phyloP scores from a whole-genome alignment of 35 echinoderm and acorn worm species.

The Anneissia japonica region DNA sequence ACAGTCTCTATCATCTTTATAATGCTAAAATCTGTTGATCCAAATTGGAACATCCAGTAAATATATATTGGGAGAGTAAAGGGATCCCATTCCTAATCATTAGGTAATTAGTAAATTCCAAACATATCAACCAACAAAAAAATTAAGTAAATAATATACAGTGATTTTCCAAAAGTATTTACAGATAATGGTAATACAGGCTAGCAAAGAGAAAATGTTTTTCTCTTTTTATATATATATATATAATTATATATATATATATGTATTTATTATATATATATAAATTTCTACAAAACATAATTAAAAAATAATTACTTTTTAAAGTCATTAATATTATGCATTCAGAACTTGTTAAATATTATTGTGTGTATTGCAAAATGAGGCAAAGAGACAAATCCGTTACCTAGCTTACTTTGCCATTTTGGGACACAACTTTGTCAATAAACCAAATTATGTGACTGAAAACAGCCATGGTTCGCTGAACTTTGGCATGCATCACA shows the following conservation, averaged over 20 bases:
- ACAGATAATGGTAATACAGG: background rate
- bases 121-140: background rate
- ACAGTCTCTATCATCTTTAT: too few relatives aligned
- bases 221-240: background rate
- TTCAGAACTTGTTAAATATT: background rate
- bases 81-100: too few relatives aligned
- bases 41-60: too few relatives aligned
- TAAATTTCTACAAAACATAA: background rate
- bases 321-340: background rate
- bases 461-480: too few relatives aligned
- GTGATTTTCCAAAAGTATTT: background rate
- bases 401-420: too few relatives aligned
- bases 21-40: too few relatives aligned
- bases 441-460: too few relatives aligned
- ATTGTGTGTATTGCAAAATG: too few relatives aligned
- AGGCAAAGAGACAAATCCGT: too few relatives aligned
- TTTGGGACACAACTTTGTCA: too few relatives aligned
- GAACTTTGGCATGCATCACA: too few relatives aligned
- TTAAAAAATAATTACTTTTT: background rate
- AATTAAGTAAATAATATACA: background rate
- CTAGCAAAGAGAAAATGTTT: background rate
- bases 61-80: too few relatives aligned
- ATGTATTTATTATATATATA: conserved; percentile 10
- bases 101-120: background rate
- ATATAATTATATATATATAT: conserved; percentile 1